Evolutionary conservation across 2,888 invertebrate species (phyloP).

Genomic region (Steinernema hermaphroditum): DNA sequence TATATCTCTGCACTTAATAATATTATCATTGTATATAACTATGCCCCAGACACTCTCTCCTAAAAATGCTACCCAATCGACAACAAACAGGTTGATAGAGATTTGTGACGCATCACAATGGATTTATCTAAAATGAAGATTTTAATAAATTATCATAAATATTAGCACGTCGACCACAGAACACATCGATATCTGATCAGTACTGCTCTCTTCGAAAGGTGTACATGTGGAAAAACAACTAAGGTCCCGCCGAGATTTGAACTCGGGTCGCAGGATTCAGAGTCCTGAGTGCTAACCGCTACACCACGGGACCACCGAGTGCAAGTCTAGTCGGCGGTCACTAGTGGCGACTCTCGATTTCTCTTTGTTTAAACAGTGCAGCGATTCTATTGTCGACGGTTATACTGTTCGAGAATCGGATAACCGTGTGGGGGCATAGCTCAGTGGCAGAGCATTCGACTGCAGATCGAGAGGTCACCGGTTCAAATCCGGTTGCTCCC

Average conservation of each 20-base stretch:
- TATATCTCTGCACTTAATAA: no score
- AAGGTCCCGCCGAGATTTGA: constrained; percentile 42
- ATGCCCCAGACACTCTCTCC: background rate
- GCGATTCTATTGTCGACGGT: no score
- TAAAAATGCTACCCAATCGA: background rate
- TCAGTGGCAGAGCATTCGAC: constrained; percentile 61
- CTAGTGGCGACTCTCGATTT: background rate
- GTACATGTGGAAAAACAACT: background rate
- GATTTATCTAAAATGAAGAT: background rate
- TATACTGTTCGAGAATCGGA: no score
- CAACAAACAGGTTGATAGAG: background rate
- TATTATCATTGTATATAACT: background rate
- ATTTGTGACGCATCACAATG: constrained; percentile 9
- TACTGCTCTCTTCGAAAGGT: no score
- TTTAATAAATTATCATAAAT: no score
- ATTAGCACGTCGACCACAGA: no score
- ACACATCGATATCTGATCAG: no score
- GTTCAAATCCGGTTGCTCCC: constrained; percentile 56
- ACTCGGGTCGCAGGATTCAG: constrained; percentile 49
- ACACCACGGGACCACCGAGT: constrained; percentile 39
- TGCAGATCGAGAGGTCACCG: constrained; percentile 60
- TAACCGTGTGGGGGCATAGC: constrained; percentile 46
- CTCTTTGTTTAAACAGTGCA: no score
- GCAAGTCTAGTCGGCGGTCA: background rate
- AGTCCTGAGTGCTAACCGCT: constrained; percentile 50